Base-by-base conservation (phyloP, 1,140 invertebrate species). In the Drosophila busckii region DNA sequence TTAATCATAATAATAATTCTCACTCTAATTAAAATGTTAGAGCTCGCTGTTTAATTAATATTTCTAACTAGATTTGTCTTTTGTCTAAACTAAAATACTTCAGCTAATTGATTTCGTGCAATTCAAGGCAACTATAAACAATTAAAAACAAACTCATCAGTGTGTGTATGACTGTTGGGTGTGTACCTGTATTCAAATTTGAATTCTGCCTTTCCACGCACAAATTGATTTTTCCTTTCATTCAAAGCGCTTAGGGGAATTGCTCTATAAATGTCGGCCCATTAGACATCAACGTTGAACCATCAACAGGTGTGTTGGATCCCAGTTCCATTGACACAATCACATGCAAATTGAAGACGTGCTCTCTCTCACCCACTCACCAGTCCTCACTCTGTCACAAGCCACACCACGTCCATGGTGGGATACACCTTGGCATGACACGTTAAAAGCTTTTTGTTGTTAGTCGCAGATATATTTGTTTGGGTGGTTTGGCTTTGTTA, bases 141-240 rank as follows among this genome's bases (percentile, higher is more conserved):
- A n/a, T n/a, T n/a, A n/a, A n/a, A n/a, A n/a, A n/a, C n/a, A n/a
- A n/a, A n/a, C n/a, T n/a, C n/a, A n/a, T n/a, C n/a, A n/a, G 34
- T 34, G 23, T 46, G 38, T 3, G 37, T 32, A 28, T 46, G 4
- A 2, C 22, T 7, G 9, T 31, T 13, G 2, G 4, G 34, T 6
- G 16, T 50, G 32, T 80, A 80, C 75, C 75, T 82, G 75, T 75
- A 80, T 82, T 82, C 75, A 80, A 82, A 73, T 75, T 80, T 80
- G 60, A 66, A 59, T 64, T 66, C 70, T 82, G n/a, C 69, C 78
- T 80, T 75, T 55, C 55, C 37, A 19, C 54, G 52, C 46, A 15
- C 60, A 54, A 65, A 53, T 41, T 41, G 52, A 42, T 64, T 66
- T 56, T 56, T 48, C 48, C 68, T 53, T 58, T 80, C 46, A 48